These are phyloP conservation scores for Amphipyra berbera DNA, from an alignment of 2,888 invertebrate genomes.

Conservation along the genomic window DNA sequence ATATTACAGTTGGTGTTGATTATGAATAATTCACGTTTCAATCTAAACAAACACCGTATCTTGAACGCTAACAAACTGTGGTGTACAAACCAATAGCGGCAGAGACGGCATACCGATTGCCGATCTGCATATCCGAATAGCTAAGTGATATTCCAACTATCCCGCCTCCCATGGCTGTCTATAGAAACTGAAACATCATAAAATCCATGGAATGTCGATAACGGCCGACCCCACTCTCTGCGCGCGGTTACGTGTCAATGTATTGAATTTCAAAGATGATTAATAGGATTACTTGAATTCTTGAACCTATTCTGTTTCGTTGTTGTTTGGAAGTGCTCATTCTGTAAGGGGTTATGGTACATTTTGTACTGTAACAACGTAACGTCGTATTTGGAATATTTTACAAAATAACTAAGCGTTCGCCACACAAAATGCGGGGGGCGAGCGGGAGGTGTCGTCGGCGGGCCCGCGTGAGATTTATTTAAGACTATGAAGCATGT, in stretches of 20 bases:
- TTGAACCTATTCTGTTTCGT: slow-evolving; percentile 69
- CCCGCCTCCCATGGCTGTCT: slow-evolving; percentile 66
- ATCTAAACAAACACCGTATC: slow-evolving; percentile 60
- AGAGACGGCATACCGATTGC: slow-evolving; percentile 77
- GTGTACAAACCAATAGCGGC: slow-evolving; percentile 65
- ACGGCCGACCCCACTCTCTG: slow-evolving; percentile 70
- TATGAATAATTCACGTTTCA: slow-evolving; percentile 60
- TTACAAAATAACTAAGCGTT: neutral
- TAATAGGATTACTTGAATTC: slow-evolving; percentile 85
- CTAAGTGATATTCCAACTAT: slow-evolving; percentile 83
- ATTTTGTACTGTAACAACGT: neutral
- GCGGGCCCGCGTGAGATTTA: too few species aligned
- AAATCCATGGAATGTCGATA: slow-evolving; percentile 66
- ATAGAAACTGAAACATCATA: slow-evolving; percentile 83
- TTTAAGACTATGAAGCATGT: too few species aligned
- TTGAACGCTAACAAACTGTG: slow-evolving; percentile 68
- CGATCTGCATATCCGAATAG: slow-evolving; percentile 84
- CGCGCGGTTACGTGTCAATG: slow-evolving; percentile 80
- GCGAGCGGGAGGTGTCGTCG: too few species aligned
- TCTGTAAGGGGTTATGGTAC: slow-evolving; percentile 22
- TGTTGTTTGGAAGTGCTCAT: slow-evolving; percentile 61
- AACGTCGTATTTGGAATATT: neutral
- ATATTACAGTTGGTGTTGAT: slow-evolving; percentile 39
- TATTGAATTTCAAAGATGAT: slow-evolving; percentile 89
- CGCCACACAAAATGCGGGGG: too few species aligned